Evolutionary conservation across 2,797 vertebrate species (phyloP), one percentile per base, ranked within the genome.

Genomic region (Danio kyathit): DNA sequence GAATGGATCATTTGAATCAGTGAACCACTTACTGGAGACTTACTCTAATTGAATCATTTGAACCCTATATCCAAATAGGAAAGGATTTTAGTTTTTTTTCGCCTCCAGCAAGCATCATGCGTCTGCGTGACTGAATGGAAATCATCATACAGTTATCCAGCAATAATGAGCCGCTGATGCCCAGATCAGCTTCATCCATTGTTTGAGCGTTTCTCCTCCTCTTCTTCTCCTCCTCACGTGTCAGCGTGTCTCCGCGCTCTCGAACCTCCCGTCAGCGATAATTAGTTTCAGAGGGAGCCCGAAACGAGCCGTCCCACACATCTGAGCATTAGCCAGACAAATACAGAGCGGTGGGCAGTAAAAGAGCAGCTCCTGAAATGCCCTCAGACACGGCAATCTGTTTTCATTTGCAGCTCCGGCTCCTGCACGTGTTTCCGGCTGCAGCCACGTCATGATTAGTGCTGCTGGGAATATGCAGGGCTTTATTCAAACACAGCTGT

Each of bases 221-320:
- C 64, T 83, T 67, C 84, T 59, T 67, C 59, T 41, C 65, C 72
- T 79, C 81, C 66, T 81, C 74, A 29, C 85, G 46, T 81, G 84
- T 92, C 91, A 88, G 92, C 88, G 86, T 29, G 29, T 77, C 84
- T 80, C 74, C 81, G 67, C 59, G 85, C 90, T 89, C 88, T 91
- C 89, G 85, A 81, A 87, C 90, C 93, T 90, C 74, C 89, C 94
- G 91, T 93, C 95, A 95, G 94, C 86, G 86, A 87, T 96, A 96
- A 96, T 96, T 96, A 96, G 94, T 96, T 96, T 96, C 95, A 93
- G 89, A 95, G 96, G 95, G 96, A 96, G 92, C 90, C 86, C 78
- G 75, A 84, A 78, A 81, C 56, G 89, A 91, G 89, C 91, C 88
- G 82, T 81, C 87, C 88, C 84, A 88, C 89, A 89, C 89, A 88